Evolutionary conservation across 2,113 vertebrate species (phyloP).

Genomic region (Uria aalge): DNA sequence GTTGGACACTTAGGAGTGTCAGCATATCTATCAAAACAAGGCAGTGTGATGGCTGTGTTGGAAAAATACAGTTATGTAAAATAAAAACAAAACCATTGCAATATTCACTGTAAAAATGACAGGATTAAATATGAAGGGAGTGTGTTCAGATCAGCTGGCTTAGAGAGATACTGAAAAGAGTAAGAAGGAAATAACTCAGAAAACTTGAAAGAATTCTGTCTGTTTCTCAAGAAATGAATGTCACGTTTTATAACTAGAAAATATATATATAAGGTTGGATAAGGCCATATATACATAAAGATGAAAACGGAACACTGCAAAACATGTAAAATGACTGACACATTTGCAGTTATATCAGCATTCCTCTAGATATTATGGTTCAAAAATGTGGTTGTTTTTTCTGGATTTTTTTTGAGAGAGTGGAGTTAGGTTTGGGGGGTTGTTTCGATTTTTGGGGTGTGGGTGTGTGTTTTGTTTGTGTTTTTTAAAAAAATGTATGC

Average conservation of each 20-base stretch:
- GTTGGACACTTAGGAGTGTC: background rate
- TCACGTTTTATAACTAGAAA: background rate
- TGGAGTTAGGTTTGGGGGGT: background rate
- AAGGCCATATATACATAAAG: background rate
- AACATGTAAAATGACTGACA: background rate
- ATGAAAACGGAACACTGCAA: background rate
- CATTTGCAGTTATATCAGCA: background rate
- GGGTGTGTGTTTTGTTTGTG: too few relatives aligned
- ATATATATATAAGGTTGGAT: background rate
- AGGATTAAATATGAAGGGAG: background rate
- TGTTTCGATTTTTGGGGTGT: background rate
- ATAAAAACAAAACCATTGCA: background rate
- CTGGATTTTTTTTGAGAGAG: background rate
- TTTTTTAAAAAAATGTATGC: accelerated
- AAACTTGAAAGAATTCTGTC: background rate
- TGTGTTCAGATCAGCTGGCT: background rate
- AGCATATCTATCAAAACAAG: background rate
- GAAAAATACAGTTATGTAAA: background rate
- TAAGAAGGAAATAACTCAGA: background rate
- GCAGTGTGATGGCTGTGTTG: background rate
- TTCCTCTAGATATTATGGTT: background rate
- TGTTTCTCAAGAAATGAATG: background rate
- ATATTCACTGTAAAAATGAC: background rate
- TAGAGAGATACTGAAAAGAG: background rate
- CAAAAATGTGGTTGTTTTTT: background rate